Base-by-base conservation (phyloP, 2,888 invertebrate genomes). In the Cotesia congregata region DNA sequence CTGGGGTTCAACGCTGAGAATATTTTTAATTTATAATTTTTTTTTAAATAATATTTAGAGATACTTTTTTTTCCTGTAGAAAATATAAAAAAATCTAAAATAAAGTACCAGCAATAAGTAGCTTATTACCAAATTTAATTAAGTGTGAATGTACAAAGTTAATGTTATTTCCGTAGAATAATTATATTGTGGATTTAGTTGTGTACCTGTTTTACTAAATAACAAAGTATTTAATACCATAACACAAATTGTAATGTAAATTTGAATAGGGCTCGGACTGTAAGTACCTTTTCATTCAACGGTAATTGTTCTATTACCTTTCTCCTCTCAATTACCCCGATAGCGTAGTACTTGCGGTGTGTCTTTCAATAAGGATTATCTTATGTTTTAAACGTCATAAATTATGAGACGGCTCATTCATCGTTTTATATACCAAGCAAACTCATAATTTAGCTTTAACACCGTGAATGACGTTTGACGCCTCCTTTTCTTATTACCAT, bases 401-500 rank as follows among this genome's bases (percentile, higher is more conserved):
- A 77, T 77, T 73, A 77, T 50, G 38, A n/a, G 67, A 12, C 30
- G 17, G 38, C 12, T 38, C 67, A 67, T 67, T 72, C 67, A 67
- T 68, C 59, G 67, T 70, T 61, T 72, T 15, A 65, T 20, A 20
- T 15, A 41, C 40, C 64, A 38, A 62, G 62, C 61, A 68, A 59
- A 72, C 20, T 68, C 38, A 76, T 76, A 76, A 76, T 76, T 76
- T 68, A 50, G 17, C 30, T 64, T 64, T 17, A 64, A 41, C n/a
- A 38, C 73, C 40, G 65, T 67, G 67, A 73, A 73, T 30, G 73
- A 69, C 70, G 61, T 72, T 73, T 72, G 41, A 59, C 38, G 68
- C 41, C 76, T 74, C 30, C 39, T 40, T 70, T 60, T 60, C 64
- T 64, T 61, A 17, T 40, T 62, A 5, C 7, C 59, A 39, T 41